Conservation (phyloP, 2,888 invertebrate genomes). For the Eledona agricola region DNA sequence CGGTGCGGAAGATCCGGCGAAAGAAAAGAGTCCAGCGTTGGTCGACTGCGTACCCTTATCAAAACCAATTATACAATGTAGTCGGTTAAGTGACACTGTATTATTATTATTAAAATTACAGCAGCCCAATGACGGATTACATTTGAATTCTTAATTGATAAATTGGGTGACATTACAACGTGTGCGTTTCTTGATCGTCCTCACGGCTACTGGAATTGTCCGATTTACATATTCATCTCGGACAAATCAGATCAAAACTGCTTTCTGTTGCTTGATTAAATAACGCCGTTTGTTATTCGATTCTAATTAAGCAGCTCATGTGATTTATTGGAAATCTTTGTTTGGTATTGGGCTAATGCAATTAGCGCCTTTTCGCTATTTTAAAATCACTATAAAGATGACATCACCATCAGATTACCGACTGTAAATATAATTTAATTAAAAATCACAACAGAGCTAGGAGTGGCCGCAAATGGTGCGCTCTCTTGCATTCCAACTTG, state of each 20-base stretch:
- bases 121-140: slow-evolving; percentile 59
- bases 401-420: slow-evolving; percentile 30
- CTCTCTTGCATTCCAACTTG: slow-evolving; percentile 26
- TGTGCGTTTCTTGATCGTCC: slow-evolving; percentile 32
- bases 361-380: slow-evolving; percentile 33
- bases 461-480: slow-evolving; percentile 31
- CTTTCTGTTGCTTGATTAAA: slow-evolving; percentile 24
- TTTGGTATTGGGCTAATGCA: slow-evolving; percentile 33
- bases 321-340: slow-evolving; percentile 35
- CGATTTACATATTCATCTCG: slow-evolving; percentile 29
- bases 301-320: slow-evolving; percentile 31
- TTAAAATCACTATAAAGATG: slow-evolving; percentile 32
- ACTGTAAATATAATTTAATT: slow-evolving; percentile 31
- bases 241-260: slow-evolving; percentile 31
- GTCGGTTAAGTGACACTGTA: slow-evolving; percentile 61
- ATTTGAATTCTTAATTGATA: slow-evolving; percentile 61
- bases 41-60: slow-evolving; percentile 60
- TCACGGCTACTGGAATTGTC: slow-evolving; percentile 21
- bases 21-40: slow-evolving; percentile 40
- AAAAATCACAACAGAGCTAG: slow-evolving; percentile 31
- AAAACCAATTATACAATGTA: slow-evolving; percentile 63
- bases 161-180: slow-evolving; percentile 59
- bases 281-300: slow-evolving; percentile 32
- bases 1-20: slow-evolving; percentile 30
- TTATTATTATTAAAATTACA: slow-evolving; percentile 61